Evolutionary conservation across 2,113 vertebrate species (phyloP), one percentile per base, ranked within the genome.

Genomic region (Arizona elegans): DNA sequence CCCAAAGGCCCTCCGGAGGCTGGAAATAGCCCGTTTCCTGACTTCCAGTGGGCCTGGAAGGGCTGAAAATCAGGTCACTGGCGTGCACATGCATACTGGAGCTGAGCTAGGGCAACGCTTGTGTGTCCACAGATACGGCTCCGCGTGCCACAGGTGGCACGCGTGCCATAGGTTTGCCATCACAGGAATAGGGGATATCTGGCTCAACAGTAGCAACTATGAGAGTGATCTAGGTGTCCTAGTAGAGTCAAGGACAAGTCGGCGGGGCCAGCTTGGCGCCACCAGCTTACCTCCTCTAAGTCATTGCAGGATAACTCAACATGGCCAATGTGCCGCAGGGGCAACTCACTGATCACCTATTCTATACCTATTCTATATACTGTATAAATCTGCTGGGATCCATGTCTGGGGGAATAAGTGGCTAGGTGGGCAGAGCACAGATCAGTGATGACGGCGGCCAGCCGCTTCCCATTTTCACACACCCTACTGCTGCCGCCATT

Each of bases 251-350:
- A 70, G 65, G 29, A 70, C 29, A 70, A 15, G 29, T 70, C 2
- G 0, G 62, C 0, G 0, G 12, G 5, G 5, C 29, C 29, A 70
- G 12, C 12, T n/a, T n/a, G 29, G 29, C 3, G 0, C n/a, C 29
- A 33, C 5, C 13, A 70, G 65, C 13, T 70, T 33, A 6, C 13
- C 65, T 33, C 13, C 5, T 6, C 65, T 5, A 70, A 33, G 29
- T 70, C 65, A 70, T 70, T 33, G 29, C 65, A 70, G 65, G 29
- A 33, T 13, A 33, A 70, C 13, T 33, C 65, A 33, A 33, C 65
- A 33, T 70, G 13, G 13, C 65, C 29, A 70, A 70, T 33, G 5
- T 70, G 29, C 29, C 0, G 13, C 6, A 33, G 29, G 65, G 13
- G 33, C 65, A 70, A n/a, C 5, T n/a, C 29, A n/a, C 3, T 65